phyloP scores from a whole-genome alignment of 2,113 vertebrate genomes.

The Phodopus roborovskii region DNA sequence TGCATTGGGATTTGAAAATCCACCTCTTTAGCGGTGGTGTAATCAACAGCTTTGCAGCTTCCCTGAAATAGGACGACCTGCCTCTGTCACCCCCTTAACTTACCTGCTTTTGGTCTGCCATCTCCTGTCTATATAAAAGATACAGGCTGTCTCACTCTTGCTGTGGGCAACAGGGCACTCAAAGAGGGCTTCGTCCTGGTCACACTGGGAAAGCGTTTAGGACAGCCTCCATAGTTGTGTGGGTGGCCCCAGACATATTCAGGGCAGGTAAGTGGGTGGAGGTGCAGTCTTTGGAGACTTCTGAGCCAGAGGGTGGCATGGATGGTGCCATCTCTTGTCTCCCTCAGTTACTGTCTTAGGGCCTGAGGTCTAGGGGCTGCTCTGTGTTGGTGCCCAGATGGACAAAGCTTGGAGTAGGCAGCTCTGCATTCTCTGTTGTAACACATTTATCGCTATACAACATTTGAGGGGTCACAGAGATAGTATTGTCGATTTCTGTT shows the following conservation, averaged over 20 bases:
- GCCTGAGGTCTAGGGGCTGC: not conserved
- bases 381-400: not conserved
- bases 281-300: not conserved
- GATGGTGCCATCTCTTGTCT: too few species aligned
- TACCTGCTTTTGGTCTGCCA: not conserved
- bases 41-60: too few species aligned
- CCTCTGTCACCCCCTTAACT: not conserved
- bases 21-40: too few species aligned
- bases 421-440: fast-evolving
- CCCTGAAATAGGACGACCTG: too few species aligned
- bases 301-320: not conserved
- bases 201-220: not conserved
- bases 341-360: fast-evolving
- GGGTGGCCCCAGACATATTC: not conserved
- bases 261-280: not conserved
- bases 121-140: not conserved
- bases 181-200: not conserved
- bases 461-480: not conserved
- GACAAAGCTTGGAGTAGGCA: not conserved
- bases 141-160: not conserved
- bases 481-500: not conserved
- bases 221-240: not conserved
- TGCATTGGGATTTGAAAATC: not conserved
- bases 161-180: not conserved
- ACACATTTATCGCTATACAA: not conserved